A percentile compares a stretch with the other conserved stretches of the same genome.
phyloP scores from a whole-genome alignment of 2,888 invertebrate genomes.

The Drosophila testacea region DNA sequence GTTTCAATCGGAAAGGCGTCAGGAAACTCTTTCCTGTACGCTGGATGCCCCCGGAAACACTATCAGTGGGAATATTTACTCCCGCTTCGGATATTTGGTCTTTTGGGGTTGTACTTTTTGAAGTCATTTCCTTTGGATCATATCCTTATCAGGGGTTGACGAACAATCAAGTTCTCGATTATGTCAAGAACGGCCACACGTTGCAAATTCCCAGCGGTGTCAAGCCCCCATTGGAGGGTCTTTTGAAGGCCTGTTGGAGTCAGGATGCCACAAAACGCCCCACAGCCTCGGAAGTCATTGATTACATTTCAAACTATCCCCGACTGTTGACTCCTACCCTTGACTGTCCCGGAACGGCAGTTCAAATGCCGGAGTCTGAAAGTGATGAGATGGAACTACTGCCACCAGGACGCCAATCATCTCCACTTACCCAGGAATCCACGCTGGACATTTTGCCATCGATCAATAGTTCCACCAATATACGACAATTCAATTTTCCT shows the following conservation, averaged over 20 bases:
- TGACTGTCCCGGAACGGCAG: conserved; percentile 90
- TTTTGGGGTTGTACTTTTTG: conserved; percentile 94
- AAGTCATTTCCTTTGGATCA: conserved; percentile 95
- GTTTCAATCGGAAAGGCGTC: conserved; percentile 94
- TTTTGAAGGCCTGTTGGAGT: conserved; percentile 93
- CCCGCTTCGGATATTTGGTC: conserved; percentile 96
- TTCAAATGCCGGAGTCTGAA: conserved; percentile 89
- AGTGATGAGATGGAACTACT: conserved; percentile 79
- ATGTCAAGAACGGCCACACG: conserved; percentile 91
- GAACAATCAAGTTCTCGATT: conserved; percentile 93
- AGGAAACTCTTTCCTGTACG: conserved; percentile 89
- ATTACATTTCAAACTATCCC: conserved; percentile 91
- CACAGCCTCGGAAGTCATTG: conserved; percentile 91
- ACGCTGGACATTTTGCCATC: conserved; percentile 51
- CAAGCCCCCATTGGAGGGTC: conserved; percentile 92
- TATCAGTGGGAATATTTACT: conserved; percentile 93
- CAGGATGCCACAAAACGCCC: conserved; percentile 90
- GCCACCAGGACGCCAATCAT: conserved; percentile 67
- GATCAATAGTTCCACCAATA: conserved; percentile 24
- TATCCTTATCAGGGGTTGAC: conserved; percentile 95
- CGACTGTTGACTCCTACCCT: conserved; percentile 91
- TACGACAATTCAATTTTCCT: conserved; percentile 34
- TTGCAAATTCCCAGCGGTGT: conserved; percentile 91
- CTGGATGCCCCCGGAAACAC: conserved; percentile 97
- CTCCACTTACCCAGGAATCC: conserved; percentile 45